phyloP scores from a whole-genome alignment of 2,113 vertebrate genomes.

The Myiopsitta monachus region DNA sequence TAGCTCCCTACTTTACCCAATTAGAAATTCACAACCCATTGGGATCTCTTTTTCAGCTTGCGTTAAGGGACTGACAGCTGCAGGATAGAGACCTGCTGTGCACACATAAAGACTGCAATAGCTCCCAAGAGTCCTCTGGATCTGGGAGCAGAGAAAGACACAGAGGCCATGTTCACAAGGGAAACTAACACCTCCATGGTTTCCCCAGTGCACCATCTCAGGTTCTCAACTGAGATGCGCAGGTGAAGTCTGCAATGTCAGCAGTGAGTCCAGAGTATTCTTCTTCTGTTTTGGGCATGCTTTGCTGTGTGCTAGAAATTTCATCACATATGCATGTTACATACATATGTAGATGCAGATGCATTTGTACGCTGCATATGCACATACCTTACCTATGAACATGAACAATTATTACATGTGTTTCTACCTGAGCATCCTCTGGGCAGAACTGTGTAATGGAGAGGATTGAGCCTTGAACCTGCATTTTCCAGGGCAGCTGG shows the following conservation, averaged over 20 bases:
- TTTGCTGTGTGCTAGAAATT: neutral
- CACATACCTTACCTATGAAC: neutral
- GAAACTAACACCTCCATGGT: fast-evolving
- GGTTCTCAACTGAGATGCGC: fast-evolving
- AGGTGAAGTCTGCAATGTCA: neutral
- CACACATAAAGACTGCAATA: fast-evolving
- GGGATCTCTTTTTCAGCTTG: neutral
- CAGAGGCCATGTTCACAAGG: neutral
- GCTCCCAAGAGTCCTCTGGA: neutral
- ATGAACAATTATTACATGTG: fast-evolving
- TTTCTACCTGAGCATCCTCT: neutral
- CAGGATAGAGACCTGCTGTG: neutral
- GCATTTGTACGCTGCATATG: neutral
- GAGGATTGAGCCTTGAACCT: fast-evolving
- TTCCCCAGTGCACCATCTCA: neutral
- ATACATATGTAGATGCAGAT: neutral
- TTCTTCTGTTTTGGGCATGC: neutral
- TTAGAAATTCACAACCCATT: neutral
- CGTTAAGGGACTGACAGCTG: neutral
- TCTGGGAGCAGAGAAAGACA: neutral
- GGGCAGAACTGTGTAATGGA: neutral
- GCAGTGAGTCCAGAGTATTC: too few species aligned
- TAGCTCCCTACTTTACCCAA: neutral
- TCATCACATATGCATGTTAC: neutral
- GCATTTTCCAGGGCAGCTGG: neutral